Evolutionary conservation across 2,797 vertebrate genomes (phyloP).

Genomic region (Spatula versicolor): DNA sequence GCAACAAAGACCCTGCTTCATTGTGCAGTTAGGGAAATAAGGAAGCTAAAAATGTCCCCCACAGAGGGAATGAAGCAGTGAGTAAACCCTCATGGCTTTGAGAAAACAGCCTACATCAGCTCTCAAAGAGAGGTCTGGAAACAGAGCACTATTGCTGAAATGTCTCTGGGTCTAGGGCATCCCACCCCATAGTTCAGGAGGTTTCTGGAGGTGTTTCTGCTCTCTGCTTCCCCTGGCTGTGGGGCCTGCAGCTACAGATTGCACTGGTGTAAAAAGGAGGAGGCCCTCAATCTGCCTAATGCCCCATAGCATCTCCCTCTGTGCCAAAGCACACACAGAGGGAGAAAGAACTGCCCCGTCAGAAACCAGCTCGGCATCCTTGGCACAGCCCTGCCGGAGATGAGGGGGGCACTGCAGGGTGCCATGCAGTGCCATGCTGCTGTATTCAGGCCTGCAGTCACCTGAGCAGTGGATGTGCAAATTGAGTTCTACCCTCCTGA

Average conservation of each 20-base stretch:
- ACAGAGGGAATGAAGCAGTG: constrained; percentile 23
- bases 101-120: constrained; percentile 3
- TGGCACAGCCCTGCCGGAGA: neutral
- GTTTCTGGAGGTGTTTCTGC: neutral
- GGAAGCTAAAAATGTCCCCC: constrained; percentile 25
- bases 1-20: neutral
- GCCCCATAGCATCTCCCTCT: neutral
- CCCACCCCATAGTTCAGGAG: neutral
- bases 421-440: neutral
- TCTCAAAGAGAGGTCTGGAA: constrained; percentile 13
- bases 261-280: neutral
- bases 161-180: neutral
- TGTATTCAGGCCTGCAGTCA: neutral
- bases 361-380: neutral
- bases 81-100: neutral
- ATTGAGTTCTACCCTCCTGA: neutral
- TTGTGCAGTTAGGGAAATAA: neutral
- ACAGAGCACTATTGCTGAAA: neutral
- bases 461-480: neutral
- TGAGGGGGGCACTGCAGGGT: fast-evolving
- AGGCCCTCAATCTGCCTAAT: neutral
- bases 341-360: neutral
- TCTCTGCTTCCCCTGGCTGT: neutral
- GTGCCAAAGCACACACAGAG: neutral
- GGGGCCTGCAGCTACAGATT: neutral